These are phyloP conservation scores for Taeniopygia guttata DNA, from an alignment of 2,797 vertebrate genomes.

Conservation along the genomic window DNA sequence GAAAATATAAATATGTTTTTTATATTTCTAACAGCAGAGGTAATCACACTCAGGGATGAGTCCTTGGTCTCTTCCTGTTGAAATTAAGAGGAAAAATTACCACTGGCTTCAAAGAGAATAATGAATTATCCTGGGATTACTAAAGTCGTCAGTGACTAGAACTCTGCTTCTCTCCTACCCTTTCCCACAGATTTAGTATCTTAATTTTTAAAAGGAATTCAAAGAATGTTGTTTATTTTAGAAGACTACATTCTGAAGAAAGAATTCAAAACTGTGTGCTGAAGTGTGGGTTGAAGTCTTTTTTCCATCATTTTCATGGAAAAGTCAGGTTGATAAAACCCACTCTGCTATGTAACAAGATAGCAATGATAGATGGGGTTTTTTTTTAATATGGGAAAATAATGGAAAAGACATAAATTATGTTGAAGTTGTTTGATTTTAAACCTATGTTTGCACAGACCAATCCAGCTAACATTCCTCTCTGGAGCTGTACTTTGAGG, in stretches of 20 bases:
- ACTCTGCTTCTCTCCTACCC: conserved; percentile 13
- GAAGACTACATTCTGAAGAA: conserved; percentile 3
- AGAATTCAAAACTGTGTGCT: neutral
- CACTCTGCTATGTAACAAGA: neutral
- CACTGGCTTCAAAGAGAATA: conserved; percentile 36
- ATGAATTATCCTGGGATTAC: conserved; percentile 42
- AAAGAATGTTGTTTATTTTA: conserved; percentile 46
- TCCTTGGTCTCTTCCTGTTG: conserved; percentile 36
- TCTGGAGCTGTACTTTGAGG: neutral
- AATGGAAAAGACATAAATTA: neutral
- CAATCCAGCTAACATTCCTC: neutral
- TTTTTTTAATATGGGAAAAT: neutral
- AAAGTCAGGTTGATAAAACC: neutral
- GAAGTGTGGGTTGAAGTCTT: neutral
- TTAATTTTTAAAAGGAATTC: conserved; percentile 7
- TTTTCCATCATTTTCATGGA: neutral
- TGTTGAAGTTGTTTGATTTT: neutral
- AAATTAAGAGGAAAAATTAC: neutral
- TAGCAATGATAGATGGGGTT: neutral
- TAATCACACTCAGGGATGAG: neutral
- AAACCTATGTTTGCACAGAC: neutral
- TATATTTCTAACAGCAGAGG: neutral
- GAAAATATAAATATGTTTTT: neutral
- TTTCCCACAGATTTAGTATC: conserved; percentile 48
- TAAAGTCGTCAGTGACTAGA: neutral